Evolutionary conservation across 2,113 vertebrate species (phyloP), one percentile per base, ranked within the genome.

Genomic region (Sebastes fasciatus): DNA sequence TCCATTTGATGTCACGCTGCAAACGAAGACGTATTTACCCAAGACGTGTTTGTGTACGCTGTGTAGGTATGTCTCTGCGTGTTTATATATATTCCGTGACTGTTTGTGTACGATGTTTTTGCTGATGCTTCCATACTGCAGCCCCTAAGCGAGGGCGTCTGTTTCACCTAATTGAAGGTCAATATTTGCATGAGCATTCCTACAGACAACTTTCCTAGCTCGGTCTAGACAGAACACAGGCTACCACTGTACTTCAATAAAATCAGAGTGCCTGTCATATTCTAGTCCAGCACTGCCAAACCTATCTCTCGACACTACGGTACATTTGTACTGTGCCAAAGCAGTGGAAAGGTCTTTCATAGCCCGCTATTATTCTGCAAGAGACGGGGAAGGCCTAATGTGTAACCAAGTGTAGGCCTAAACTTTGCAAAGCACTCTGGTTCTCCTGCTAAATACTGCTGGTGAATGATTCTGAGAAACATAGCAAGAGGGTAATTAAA

Each of bases 171-270:
- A 94, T 88, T 94, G 90, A 92, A 93, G 93, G 94, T 91, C 89
- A 93, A 94, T 94, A 94, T 94, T 94, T 93, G 91, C 85, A 78
- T 87, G 86, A 82, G 86, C 91, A 84, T 90, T 93, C 90, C 93
- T 85, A 80, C 88, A 86, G 85, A 91, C 89, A 87, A 69, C 83
- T 88, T 90, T 86, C 71, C 81, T 70, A 46, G 75, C 73, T 73
- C 5, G 21, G 83, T 82, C 68, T 78, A 80, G 65, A 85, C 78
- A 62, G 90, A 77, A 89, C 78, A 94, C 89, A 93, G 88, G 60
- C 71, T 51, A 14, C 80, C 69, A 86, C 72, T 94, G 91, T 94
- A 21, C 86, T 82, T 82, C 62, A 80, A 54, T 80, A 88, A 85
- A 86, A 86, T 83, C 78, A 67, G 63, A 84, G 78, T 21, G 84